phyloP scores from a whole-genome alignment of 2,888 invertebrate genomes.

The Caenorhabditis virilis region DNA sequence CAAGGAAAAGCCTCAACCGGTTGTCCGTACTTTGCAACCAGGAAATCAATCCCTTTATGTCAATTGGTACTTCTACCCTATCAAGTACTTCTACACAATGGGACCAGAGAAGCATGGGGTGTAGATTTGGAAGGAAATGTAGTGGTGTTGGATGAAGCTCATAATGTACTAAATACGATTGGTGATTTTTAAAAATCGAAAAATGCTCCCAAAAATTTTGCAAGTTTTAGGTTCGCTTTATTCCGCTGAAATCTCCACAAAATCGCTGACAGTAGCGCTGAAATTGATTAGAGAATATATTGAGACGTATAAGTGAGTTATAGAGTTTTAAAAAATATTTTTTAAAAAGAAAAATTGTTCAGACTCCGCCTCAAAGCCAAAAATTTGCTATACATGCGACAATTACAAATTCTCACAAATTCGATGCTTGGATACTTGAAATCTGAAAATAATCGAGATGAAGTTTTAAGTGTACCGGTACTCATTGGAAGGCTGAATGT shows the following conservation, averaged over 20 bases:
- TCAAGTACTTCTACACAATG: constrained; percentile 79
- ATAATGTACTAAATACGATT: constrained; percentile 89
- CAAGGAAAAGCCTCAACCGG: constrained; percentile 78
- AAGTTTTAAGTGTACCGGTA: constrained; percentile 37
- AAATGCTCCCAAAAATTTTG: neutral
- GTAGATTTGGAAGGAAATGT: constrained; percentile 79
- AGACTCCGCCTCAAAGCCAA: constrained; percentile 38
- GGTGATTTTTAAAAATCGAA: constrained; percentile 69
- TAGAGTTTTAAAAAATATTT: neutral
- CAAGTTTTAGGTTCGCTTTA: constrained; percentile 40
- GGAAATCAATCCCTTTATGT: constrained; percentile 82
- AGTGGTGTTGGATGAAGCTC: constrained; percentile 90
- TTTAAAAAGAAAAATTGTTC: neutral
- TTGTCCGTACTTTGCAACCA: constrained; percentile 91
- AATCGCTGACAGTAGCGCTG: constrained; percentile 40
- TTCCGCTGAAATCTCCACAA: constrained; percentile 44
- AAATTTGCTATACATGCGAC: constrained; percentile 55
- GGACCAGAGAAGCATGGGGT: constrained; percentile 79
- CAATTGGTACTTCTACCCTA: constrained; percentile 74
- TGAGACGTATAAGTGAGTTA: constrained; percentile 1
- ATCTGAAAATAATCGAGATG: constrained; percentile 5
- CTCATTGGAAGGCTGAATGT: constrained; percentile 43
- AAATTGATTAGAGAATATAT: constrained; percentile 50
- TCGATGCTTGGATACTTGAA: constrained; percentile 14
- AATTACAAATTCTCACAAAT: constrained; percentile 39